Conservation (phyloP, 1,140 invertebrate species). For the Pogonomyrmex barbatus region DNA sequence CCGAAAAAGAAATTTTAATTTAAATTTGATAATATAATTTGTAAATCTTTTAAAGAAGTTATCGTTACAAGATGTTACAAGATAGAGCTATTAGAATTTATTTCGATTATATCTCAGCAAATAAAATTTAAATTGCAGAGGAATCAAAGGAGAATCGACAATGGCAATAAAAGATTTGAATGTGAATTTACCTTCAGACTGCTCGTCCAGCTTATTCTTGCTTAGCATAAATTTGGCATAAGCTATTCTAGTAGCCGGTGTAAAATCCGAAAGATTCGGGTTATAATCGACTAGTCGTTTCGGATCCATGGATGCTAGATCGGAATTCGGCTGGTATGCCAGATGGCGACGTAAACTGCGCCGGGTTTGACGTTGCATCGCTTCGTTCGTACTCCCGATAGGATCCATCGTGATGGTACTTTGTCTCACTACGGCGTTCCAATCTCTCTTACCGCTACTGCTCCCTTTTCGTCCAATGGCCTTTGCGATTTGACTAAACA, state of each 20-base stretch:
- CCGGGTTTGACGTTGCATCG: constrained; percentile 87
- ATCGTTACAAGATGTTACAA: too few relatives aligned
- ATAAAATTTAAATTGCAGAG: not conserved
- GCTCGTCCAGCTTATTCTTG: constrained; percentile 79
- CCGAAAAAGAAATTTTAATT: too few relatives aligned
- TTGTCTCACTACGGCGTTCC: constrained; percentile 93
- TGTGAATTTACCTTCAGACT: not conserved
- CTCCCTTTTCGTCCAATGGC: constrained; percentile 90
- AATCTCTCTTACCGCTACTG: constrained; percentile 90
- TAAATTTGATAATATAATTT: too few relatives aligned
- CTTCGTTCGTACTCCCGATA: constrained; percentile 91
- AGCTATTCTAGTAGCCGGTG: constrained; percentile 91
- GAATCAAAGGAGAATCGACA: not conserved
- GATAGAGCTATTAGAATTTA: not conserved
- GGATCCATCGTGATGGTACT: constrained; percentile 90
- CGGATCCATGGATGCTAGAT: constrained; percentile 88
- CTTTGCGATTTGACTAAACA: constrained; percentile 92
- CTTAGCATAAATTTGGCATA: constrained; percentile 95
- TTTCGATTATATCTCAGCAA: not conserved
- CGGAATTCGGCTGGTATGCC: constrained; percentile 87
- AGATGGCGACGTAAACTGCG: constrained; percentile 90
- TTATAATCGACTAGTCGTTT: constrained; percentile 92
- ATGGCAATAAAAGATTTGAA: not conserved
- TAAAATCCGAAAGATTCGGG: constrained; percentile 91
- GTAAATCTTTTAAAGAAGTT: too few relatives aligned